A percentile compares a stretch with the other conserved stretches of the same genome.
Conservation (phyloP, 1,140 invertebrate species). For the Potamilus streckersoni region DNA sequence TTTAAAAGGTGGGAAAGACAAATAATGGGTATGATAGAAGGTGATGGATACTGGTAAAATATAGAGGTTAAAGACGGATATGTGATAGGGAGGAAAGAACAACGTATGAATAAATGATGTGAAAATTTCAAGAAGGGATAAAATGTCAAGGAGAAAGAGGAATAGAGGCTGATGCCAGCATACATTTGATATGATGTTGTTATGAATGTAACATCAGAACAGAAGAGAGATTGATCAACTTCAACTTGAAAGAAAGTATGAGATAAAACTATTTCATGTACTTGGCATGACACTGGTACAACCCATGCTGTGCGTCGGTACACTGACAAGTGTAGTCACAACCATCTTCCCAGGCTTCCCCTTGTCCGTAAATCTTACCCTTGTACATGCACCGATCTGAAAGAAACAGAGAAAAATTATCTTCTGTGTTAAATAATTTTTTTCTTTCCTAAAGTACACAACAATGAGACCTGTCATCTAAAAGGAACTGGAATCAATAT, state of each 20-base stretch:
- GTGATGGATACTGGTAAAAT: no score
- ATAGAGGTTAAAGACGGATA: no score
- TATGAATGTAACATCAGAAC: neutral
- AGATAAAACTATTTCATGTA: slow-evolving; percentile 15
- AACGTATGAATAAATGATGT: no score
- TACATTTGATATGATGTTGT: neutral
- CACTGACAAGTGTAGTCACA: slow-evolving; percentile 51
- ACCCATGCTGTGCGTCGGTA: slow-evolving; percentile 37
- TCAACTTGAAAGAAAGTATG: neutral
- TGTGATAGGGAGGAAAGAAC: no score
- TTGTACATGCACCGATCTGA: slow-evolving; percentile 52
- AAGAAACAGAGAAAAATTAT: neutral
- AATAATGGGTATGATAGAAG: no score
- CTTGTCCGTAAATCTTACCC: slow-evolving; percentile 40
- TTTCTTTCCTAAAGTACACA: no score
- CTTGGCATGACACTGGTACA: slow-evolving; percentile 41
- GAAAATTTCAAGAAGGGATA: neutral
- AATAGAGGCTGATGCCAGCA: neutral
- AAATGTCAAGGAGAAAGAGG: neutral
- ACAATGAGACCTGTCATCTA: no score
- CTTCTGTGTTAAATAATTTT: no score
- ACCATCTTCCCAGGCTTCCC: slow-evolving; percentile 50
- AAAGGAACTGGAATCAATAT: no score
- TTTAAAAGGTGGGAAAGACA: no score
- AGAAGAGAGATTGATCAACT: neutral